phyloP scores from a whole-genome alignment of 2,888 invertebrate species.

The Morpho achilles region DNA sequence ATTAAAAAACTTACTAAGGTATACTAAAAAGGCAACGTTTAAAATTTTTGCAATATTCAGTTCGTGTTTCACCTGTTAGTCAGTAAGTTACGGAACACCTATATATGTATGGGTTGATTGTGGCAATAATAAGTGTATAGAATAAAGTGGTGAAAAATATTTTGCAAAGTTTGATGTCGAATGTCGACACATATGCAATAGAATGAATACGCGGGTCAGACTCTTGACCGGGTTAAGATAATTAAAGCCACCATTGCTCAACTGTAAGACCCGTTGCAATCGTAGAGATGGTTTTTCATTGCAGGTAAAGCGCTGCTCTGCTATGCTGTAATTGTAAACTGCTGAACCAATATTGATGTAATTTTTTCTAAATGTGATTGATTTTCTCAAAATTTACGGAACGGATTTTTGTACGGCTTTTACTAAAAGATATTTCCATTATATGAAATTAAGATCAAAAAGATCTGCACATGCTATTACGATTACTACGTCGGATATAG shows the following conservation, averaged over 20 bases:
- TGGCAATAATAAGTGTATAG: constrained; percentile 4
- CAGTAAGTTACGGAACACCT: no score
- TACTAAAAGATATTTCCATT: no score
- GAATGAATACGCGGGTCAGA: constrained; percentile 19
- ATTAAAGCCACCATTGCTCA: constrained; percentile 25
- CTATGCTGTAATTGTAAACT: no score
- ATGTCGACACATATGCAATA: constrained; percentile 14
- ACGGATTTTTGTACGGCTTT: no score
- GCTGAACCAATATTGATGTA: no score
- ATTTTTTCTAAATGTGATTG: no score
- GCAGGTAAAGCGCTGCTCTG: no score
- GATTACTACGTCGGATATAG: no score
- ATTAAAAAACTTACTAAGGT: neutral
- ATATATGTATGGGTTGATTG: neutral
- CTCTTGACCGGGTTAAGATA: constrained; percentile 25
- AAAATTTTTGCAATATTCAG: neutral
- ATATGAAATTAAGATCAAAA: no score
- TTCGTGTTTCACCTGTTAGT: neutral
- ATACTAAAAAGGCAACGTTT: neutral
- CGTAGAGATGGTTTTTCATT: constrained; percentile 1
- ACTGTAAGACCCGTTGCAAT: constrained; percentile 20
- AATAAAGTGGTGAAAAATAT: constrained; percentile 1
- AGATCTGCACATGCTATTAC: no score
- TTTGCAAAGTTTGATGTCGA: constrained; percentile 12
- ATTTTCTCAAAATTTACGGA: no score